These are phyloP conservation scores for Cantharis lateralis DNA, from an alignment of 2,888 invertebrate species.

Conservation along the genomic window DNA sequence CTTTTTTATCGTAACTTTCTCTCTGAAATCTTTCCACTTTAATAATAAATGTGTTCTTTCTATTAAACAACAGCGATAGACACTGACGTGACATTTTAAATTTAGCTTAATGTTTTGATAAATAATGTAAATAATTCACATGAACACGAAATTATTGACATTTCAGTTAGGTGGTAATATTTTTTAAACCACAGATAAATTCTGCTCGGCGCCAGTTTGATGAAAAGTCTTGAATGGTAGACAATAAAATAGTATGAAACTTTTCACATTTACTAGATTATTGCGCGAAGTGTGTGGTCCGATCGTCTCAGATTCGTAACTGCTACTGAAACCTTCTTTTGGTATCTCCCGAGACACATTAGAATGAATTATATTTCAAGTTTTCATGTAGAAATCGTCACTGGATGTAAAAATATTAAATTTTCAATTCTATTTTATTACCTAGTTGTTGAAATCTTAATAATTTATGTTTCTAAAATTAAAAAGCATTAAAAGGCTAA, in stretches of 20 bases:
- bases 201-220: background rate
- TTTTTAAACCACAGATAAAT: background rate
- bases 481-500: background rate
- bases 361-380: slow-evolving; percentile 32
- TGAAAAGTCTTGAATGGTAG: background rate
- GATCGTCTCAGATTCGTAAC: slow-evolving; percentile 32
- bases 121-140: background rate
- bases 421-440: slow-evolving; percentile 27
- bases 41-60: slow-evolving; percentile 24
- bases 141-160: background rate
- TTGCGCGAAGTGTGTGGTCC: slow-evolving; percentile 33
- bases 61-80: slow-evolving; percentile 14
- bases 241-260: slow-evolving; percentile 20
- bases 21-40: slow-evolving; percentile 18
- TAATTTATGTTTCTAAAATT: background rate
- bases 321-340: slow-evolving; percentile 30
- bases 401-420: slow-evolving; percentile 32
- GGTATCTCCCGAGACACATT: slow-evolving; percentile 30
- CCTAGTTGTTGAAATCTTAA: slow-evolving; percentile 1
- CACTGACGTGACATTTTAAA: slow-evolving; percentile 27
- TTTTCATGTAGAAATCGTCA: slow-evolving; percentile 27
- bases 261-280: slow-evolving; percentile 37
- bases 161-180: background rate
- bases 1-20: slow-evolving; percentile 1
- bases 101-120: slow-evolving; percentile 14